These are phyloP conservation scores for Plutella xylostella DNA, from an alignment of 2,888 invertebrate genomes.

Conservation along the genomic window DNA sequence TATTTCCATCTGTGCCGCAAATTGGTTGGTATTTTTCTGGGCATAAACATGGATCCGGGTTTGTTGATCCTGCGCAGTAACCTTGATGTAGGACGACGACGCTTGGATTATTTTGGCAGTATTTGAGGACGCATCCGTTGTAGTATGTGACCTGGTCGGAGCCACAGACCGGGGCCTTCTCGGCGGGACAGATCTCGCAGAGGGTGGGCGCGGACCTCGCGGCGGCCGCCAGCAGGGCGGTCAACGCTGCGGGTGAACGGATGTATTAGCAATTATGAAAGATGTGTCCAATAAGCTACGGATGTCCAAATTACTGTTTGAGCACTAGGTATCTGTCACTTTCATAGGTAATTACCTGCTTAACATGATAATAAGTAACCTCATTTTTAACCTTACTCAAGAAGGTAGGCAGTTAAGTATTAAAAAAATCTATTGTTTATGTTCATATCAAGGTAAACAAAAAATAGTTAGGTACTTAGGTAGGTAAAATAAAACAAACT, in stretches of 20 bases:
- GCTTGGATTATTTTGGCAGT: slow-evolving; percentile 28
- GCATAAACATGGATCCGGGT: slow-evolving; percentile 34
- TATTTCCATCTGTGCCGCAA: slow-evolving; percentile 75
- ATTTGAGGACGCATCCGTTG: slow-evolving; percentile 75
- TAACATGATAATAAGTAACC: too few species aligned
- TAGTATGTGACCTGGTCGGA: slow-evolving; percentile 76
- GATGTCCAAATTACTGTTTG: too few species aligned
- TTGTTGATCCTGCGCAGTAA: neutral
- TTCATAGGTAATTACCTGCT: too few species aligned
- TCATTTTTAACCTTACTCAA: too few species aligned
- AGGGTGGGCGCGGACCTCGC: slow-evolving; percentile 10
- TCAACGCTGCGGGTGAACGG: neutral
- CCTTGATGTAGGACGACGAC: neutral
- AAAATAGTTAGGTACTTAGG: too few species aligned
- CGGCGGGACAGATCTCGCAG: slow-evolving; percentile 22
- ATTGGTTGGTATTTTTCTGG: slow-evolving; percentile 50
- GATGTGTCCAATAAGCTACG: too few species aligned
- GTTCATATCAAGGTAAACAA: too few species aligned
- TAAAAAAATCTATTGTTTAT: too few species aligned
- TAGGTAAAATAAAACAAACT: too few species aligned
- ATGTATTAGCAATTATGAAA: too few species aligned
- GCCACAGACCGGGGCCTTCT: slow-evolving; percentile 69
- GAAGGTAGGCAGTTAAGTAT: too few species aligned
- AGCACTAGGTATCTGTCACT: too few species aligned
- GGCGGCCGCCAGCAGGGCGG: neutral